phyloP scores from a whole-genome alignment of 2,888 invertebrate genomes.

The Pristionchus japonicus region DNA sequence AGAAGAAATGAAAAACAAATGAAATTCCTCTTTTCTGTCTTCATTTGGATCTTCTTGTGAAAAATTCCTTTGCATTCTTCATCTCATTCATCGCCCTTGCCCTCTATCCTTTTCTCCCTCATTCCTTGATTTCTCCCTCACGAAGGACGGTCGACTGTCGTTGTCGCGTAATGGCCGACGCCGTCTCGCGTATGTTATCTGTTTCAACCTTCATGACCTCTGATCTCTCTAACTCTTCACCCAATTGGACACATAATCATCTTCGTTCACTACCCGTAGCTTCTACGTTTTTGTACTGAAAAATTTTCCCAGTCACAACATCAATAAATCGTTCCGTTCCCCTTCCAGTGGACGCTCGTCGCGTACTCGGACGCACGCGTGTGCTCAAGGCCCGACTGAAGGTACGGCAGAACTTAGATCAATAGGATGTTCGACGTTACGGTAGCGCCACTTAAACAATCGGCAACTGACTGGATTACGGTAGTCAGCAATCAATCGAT shows the following conservation, averaged over 20 bases:
- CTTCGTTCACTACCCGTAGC: too few species aligned
- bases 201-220: background rate
- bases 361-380: slow-evolving; percentile 14
- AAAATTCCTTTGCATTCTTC: background rate
- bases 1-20: too few species aligned
- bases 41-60: background rate
- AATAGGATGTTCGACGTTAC: too few species aligned
- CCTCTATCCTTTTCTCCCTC: background rate
- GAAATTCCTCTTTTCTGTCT: too few species aligned
- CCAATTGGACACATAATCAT: too few species aligned
- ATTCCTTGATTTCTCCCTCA: background rate
- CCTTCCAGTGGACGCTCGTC: slow-evolving; percentile 30
- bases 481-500: background rate
- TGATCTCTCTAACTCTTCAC: too few species aligned
- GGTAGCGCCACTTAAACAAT: too few species aligned
- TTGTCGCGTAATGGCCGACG: background rate
- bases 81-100: background rate
- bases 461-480: background rate
- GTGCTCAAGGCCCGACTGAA: slow-evolving; percentile 23
- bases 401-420: background rate
- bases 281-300: too few species aligned
- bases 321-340: background rate
- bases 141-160: slow-evolving; percentile 8
- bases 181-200: background rate
- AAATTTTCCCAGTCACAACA: too few species aligned